Conservation (phyloP, 2,113 vertebrate species). For the Pyrgilauda ruficollis region DNA sequence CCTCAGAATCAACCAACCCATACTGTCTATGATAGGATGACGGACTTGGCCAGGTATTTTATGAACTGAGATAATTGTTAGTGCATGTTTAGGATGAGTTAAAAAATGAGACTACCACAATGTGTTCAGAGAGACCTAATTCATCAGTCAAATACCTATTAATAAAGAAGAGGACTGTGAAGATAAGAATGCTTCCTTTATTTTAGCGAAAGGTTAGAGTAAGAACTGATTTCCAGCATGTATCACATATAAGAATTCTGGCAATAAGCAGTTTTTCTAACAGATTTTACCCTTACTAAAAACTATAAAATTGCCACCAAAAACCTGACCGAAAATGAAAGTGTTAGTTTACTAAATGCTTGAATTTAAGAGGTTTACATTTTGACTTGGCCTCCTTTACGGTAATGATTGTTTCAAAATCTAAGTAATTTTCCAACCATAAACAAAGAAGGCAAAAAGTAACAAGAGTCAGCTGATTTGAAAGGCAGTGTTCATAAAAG, state of each 20-base stretch:
- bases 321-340: not conserved
- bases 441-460: not conserved
- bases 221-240: not conserved
- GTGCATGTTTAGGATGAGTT: not conserved
- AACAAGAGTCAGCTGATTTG: not conserved
- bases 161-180: not conserved
- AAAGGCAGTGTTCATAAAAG: not conserved
- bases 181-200: not conserved
- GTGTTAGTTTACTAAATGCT: not conserved
- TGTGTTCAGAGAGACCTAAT: not conserved
- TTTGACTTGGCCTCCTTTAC: not conserved
- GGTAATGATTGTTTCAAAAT: not conserved
- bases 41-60: not conserved
- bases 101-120: not conserved
- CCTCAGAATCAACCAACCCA: not conserved
- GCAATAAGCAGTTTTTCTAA: not conserved
- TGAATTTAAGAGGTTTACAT: not conserved
- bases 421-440: not conserved
- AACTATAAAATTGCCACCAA: not conserved
- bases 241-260: not conserved
- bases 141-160: not conserved
- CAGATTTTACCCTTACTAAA: not conserved
- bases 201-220: not conserved
- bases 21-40: not conserved
- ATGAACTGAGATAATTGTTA: not conserved